Base-by-base conservation (phyloP, 1,140 invertebrate species). In the Saccostrea cuccullata region DNA sequence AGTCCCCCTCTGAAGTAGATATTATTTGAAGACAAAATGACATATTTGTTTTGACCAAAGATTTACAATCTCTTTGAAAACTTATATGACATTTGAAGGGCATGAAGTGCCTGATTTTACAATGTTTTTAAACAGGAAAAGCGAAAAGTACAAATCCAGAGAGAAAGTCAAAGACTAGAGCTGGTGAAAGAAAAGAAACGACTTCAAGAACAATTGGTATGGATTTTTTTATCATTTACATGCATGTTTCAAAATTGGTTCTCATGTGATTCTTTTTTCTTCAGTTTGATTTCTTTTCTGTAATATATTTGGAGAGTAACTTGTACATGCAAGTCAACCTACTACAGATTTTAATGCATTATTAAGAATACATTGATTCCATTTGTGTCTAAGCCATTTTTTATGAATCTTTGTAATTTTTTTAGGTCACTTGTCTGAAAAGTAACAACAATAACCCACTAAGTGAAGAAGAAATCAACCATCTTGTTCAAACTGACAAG, bases 171-270 rank as follows among this genome's bases (percentile, higher is more conserved):
- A 88, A 87, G 93, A 84, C 85, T 93, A 40, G 86, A 91, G 67
- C 82, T 93, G 55, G 55, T 89, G 56, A 91, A 90, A 86, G 86
- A 90, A 86, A 93, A 92, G 87, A 73, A 90, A 40, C 56, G 86
- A 9, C 70, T 91, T n/a, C 84, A 92, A 83, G 90, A 91, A 70
- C 90, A 93, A 86, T 77, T 93, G 90, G 93, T 93, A 84, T 77
- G 8, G 12, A 6, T 73, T 12, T 30, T 77, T 77, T 30, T 30
- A 26, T 77, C 26, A 20, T 20, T 67, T 67, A 67, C 60, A 20
- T 9, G 17, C 0, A 2, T 64, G 58, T 20, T 0, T 20, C n/a
- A 64, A 36, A 36, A 36, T 36, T 36, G 30, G 58, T n/a, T n/a
- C n/a, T 20, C 6, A 20, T 64, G 58, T 64, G 17, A 20, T 20